A percentile compares a stretch with the other conserved stretches of the same genome.
Evolutionary conservation across 1,140 invertebrate species (phyloP).

Genomic region (Maconellicoccus hirsutus): DNA sequence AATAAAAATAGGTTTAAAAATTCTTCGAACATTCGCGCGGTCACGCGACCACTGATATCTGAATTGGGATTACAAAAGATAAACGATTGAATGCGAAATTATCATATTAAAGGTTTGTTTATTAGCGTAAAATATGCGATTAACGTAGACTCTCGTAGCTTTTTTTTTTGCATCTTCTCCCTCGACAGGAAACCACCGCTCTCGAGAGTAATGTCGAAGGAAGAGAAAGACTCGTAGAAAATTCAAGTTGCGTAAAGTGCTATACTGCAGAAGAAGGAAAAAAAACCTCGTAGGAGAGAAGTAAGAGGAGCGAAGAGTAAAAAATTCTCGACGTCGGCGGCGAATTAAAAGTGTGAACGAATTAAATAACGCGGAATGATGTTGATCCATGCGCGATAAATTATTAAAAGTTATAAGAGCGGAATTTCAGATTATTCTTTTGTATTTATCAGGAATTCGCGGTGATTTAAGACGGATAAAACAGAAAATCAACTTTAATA

Average conservation of each 20-base stretch:
- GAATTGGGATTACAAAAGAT: too few species aligned
- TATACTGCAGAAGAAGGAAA: not conserved
- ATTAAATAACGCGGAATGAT: slow-evolving; percentile 4
- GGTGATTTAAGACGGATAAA: slow-evolving; percentile 18
- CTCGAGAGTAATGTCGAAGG: too few species aligned
- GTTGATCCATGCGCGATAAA: not conserved
- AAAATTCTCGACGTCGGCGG: not conserved
- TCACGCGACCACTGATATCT: too few species aligned
- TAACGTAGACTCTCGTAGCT: too few species aligned
- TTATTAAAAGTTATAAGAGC: slow-evolving; percentile 9
- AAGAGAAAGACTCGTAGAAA: too few species aligned
- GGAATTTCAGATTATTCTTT: slow-evolving; percentile 1
- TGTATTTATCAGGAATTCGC: slow-evolving; percentile 14
- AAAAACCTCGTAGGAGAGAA: not conserved
- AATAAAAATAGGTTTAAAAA: too few species aligned
- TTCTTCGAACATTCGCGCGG: too few species aligned
- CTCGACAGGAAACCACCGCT: too few species aligned
- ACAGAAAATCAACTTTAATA: slow-evolving; percentile 19
- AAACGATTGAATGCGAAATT: too few species aligned
- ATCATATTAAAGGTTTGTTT: too few species aligned
- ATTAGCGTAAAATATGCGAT: too few species aligned
- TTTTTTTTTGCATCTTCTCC: too few species aligned
- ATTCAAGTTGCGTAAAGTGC: not conserved
- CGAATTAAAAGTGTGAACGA: not conserved
- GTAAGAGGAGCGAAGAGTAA: not conserved